A percentile compares a stretch with the other conserved stretches of the same genome.
phyloP scores from a whole-genome alignment of 2,888 invertebrate species.

The Drosophila differens region DNA sequence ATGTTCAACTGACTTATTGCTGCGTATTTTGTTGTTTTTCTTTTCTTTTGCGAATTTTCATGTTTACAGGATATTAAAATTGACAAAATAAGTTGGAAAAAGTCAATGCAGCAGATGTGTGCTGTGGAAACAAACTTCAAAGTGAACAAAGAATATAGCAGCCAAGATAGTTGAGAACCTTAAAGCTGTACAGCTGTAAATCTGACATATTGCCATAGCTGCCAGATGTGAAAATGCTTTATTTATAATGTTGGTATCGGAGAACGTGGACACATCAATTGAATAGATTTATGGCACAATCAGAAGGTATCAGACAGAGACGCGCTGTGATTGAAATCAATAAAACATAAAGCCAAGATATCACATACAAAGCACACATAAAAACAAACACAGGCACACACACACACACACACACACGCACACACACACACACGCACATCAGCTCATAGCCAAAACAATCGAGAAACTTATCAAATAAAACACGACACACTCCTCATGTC shows the following conservation, averaged over 20 bases:
- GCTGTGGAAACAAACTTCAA: conserved; percentile 32
- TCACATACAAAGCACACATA: conserved; percentile 6
- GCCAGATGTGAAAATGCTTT: conserved; percentile 37
- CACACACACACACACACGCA: not conserved
- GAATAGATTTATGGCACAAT: conserved; percentile 69
- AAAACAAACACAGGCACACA: conserved; percentile 1
- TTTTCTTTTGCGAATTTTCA: not conserved
- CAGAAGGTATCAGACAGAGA: conserved; percentile 44
- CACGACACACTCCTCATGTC: conserved; percentile 15
- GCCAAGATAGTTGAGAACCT: conserved; percentile 15
- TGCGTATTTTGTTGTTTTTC: not conserved
- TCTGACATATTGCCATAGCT: conserved; percentile 13
- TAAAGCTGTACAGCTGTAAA: conserved; percentile 23
- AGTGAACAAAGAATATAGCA: conserved; percentile 20
- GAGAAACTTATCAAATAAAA: conserved; percentile 69
- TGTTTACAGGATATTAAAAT: conserved; percentile 27
- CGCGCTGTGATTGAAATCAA: conserved; percentile 68
- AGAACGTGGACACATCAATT: conserved; percentile 51
- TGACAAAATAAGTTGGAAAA: conserved; percentile 34
- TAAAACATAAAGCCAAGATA: conserved; percentile 65
- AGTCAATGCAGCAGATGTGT: conserved; percentile 45
- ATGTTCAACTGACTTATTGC: not conserved
- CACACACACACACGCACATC: not conserved
- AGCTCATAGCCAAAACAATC: conserved; percentile 28
- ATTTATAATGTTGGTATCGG: conserved; percentile 41